These are phyloP conservation scores for Astropecten irregularis DNA, from an alignment of 53 echinoderm and acorn worm species.

Conservation along the genomic window DNA sequence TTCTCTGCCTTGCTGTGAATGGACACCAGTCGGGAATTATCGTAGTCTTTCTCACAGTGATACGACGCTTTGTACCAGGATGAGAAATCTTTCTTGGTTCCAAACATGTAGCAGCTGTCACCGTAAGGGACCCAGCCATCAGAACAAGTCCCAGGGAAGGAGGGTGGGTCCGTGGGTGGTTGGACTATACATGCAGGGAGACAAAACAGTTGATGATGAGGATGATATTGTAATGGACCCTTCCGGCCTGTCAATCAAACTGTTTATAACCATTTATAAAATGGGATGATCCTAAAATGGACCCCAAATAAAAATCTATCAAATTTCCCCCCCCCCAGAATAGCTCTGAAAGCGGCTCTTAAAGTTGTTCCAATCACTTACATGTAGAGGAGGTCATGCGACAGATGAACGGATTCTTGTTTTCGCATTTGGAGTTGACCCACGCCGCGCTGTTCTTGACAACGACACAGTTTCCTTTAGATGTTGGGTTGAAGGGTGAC, in stretches of 20 bases:
- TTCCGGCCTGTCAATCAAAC: no score
- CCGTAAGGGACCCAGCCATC: conserved; percentile 68
- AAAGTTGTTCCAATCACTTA: no score
- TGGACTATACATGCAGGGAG: no score
- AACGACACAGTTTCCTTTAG: not conserved
- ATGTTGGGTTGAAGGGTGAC: conserved; percentile 66
- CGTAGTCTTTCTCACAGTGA: conserved; percentile 44
- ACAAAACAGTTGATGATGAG: not conserved
- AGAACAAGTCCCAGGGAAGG: conserved; percentile 73
- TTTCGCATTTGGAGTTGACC: not conserved
- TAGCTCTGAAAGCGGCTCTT: no score
- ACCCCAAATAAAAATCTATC: no score
- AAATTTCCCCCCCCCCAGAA: no score
- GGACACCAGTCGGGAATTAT: conserved; percentile 63
- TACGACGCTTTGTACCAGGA: conserved; percentile 82
- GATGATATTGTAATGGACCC: no score
- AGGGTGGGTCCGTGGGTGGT: conserved; percentile 72
- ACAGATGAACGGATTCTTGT: not conserved
- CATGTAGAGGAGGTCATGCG: not conserved
- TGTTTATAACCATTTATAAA: no score
- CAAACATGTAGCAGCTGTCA: conserved; percentile 77
- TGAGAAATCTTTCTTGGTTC: not conserved
- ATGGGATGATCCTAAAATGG: no score
- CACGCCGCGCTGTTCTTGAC: not conserved
- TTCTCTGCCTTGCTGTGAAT: conserved; percentile 76